These are phyloP conservation scores for Tortrix viridana DNA, from an alignment of 2,888 invertebrate genomes.

Conservation along the genomic window DNA sequence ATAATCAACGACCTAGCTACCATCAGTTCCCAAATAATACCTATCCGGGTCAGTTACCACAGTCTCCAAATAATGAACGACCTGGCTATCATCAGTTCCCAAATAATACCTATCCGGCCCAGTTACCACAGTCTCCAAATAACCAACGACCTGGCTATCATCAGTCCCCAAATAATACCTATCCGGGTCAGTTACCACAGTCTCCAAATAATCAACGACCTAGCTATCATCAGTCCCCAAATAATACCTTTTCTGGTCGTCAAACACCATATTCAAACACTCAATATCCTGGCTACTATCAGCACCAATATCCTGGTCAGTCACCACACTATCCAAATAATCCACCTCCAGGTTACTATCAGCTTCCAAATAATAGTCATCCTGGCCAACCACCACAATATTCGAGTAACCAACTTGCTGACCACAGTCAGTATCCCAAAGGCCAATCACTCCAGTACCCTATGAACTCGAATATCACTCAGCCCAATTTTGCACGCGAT, in stretches of 20 bases:
- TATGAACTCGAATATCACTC: not conserved
- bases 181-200: not conserved
- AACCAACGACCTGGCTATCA: constrained; percentile 2
- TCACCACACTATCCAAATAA: constrained; percentile 33
- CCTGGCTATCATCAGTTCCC: not conserved
- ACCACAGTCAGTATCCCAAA: not conserved
- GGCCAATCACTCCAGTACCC: not conserved
- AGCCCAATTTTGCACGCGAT: not conserved
- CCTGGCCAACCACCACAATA: constrained; percentile 5
- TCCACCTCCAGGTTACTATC: constrained; percentile 1
- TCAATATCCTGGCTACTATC: not conserved
- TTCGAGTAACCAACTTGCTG: not conserved
- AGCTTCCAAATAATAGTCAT: constrained; percentile 3
- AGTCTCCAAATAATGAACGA: not conserved
- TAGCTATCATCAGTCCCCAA: constrained; percentile 33
- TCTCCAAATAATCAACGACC: not conserved
- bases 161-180: not conserved
- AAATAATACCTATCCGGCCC: not conserved
- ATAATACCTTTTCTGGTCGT: constrained; percentile 32
- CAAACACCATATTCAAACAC: constrained; percentile 32
- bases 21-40: not conserved
- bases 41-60: not conserved
- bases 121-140: not conserved
- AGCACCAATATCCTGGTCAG: constrained; percentile 32
- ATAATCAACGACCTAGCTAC: constrained; percentile 1